Evolutionary conservation across 92 coral and sea anemone genomes (phyloP).

Genomic region (Micromussa lordhowensis): DNA sequence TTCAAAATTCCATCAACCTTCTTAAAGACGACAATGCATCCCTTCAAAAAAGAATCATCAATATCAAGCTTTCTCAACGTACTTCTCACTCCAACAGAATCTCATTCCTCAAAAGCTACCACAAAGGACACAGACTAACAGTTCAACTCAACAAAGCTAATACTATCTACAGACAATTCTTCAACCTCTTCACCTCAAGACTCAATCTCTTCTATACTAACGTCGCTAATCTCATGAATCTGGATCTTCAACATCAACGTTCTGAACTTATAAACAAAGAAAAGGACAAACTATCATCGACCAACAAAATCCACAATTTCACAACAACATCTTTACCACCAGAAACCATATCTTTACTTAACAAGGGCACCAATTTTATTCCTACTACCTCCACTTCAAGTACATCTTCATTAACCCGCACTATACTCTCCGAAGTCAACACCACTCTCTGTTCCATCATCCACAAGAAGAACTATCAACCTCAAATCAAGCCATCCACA

Average conservation of each 20-base stretch:
- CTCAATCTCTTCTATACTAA: not conserved
- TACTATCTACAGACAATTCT: too few relatives aligned
- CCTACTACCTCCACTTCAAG: not conserved
- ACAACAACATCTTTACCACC: not conserved
- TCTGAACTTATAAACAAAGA: not conserved
- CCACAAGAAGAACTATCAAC: too few relatives aligned
- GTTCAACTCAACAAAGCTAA: too few relatives aligned
- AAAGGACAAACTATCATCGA: not conserved
- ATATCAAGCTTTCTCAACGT: too few relatives aligned
- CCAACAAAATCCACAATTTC: slow-evolving; percentile 11
- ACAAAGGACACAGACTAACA: too few relatives aligned
- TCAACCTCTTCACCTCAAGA: too few relatives aligned
- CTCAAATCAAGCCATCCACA: too few relatives aligned
- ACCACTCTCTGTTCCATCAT: not conserved
- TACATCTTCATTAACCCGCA: not conserved
- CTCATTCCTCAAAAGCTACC: too few relatives aligned
- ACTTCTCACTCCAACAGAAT: too few relatives aligned
- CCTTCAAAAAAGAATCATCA: too few relatives aligned
- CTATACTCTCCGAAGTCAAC: slow-evolving; percentile 1
- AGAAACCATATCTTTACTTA: not conserved
- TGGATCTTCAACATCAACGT: not conserved
- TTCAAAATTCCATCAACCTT: not conserved
- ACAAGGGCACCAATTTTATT: not conserved
- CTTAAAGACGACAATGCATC: not conserved
- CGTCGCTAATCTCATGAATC: not conserved